Evolutionary conservation across 2,797 vertebrate genomes (phyloP), one percentile per base, ranked within the genome.

Genomic region (Rhodeus uyekii): DNA sequence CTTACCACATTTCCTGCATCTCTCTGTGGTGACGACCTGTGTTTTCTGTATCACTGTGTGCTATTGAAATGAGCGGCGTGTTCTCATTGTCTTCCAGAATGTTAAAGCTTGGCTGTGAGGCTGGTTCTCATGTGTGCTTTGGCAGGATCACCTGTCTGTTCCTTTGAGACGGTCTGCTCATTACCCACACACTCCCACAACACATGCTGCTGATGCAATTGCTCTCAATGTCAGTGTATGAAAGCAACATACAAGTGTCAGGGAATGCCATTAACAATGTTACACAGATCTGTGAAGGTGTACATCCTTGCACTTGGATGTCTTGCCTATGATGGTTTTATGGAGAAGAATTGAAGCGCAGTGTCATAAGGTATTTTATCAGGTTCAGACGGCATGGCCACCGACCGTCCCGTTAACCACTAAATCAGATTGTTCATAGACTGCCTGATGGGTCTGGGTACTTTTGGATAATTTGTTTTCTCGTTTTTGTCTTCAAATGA

Each of bases 111-210:
- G 67, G 50, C 68, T 42, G 64, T 64, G 83, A 83, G 76, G 63
- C 73, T 80, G 53, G 61, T 85, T 76, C 85, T 78, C 81, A 82
- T 84, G 61, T 84, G 83, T 83, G 82, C 87, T 88, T 88, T 72
- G 81, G 76, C 74, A 71, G 80, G 76, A 81, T 87, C 81, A 88
- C 84, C 86, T 69, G 71, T 50, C 79, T 89, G 74, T 53, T 83
- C 92, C 89, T 87, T 24, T 60, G 90, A 90, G 91, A 89, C 74
- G 82, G 69, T 24, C 60, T 88, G 79, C 87, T 92, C 86, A 87
- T 91, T 87, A 91, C 87, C 81, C 85, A 80, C 88, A 91, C 88
- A 88, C 75, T 92, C 91, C 88, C 89, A 87, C 74, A 90, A 90
- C 88, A 86, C 88, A 86, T 78, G 79, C 72, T 14, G 50, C 89